Conservation (phyloP, 2,113 vertebrate genomes). For the Jaculus jaculus region DNA sequence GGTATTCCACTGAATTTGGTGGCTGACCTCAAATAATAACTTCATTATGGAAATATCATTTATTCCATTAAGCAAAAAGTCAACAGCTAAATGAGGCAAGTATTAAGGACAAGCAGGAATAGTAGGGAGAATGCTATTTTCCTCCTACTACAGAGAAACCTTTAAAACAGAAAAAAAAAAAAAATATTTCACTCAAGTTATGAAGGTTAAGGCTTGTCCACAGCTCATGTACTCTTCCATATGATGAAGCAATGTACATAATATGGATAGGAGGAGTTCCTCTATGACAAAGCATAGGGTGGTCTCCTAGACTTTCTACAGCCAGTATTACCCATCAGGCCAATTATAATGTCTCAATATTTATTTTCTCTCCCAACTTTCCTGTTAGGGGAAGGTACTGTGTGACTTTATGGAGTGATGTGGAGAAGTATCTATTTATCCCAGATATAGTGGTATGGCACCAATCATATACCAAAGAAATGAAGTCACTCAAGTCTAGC, state of each 20-base stretch:
- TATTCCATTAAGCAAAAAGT: background rate
- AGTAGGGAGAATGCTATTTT: background rate
- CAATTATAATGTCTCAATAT: background rate
- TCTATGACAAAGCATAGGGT: background rate
- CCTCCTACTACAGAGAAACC: background rate
- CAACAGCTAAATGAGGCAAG: background rate
- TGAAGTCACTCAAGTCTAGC: background rate
- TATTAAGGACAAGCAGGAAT: background rate
- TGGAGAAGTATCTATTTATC: background rate
- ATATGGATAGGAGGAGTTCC: background rate
- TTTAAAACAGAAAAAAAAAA: background rate
- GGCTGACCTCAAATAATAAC: background rate
- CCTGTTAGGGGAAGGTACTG: background rate
- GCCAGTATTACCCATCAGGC: background rate
- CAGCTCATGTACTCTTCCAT: background rate
- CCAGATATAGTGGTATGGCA: background rate
- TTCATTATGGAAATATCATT: background rate
- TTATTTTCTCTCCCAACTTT: background rate
- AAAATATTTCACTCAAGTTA: background rate
- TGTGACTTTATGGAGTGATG: background rate
- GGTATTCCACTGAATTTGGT: background rate
- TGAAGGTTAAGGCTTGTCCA: background rate
- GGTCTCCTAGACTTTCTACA: background rate
- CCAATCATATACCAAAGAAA: background rate
- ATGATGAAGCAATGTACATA: background rate